These are phyloP conservation scores for Eulacestoma nigropectus DNA, from an alignment of 2,113 vertebrate genomes.

Conservation along the genomic window DNA sequence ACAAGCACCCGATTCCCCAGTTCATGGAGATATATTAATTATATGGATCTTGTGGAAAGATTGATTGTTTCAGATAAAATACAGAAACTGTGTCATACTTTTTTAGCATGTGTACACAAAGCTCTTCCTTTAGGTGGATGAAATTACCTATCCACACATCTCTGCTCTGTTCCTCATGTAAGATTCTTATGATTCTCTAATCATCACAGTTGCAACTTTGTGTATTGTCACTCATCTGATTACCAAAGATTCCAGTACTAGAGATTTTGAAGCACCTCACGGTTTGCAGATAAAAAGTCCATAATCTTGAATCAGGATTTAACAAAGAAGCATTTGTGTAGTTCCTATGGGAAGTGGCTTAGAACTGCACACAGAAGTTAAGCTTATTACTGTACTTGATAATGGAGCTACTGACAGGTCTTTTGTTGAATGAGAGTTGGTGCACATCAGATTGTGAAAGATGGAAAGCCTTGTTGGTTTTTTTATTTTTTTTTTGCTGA, in stretches of 20 bases:
- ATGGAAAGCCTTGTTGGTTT: not conserved
- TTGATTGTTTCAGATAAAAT: not conserved
- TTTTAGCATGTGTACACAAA: not conserved
- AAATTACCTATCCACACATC: not conserved
- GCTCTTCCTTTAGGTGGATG: not conserved
- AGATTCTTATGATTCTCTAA: not conserved
- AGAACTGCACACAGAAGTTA: constrained; percentile 22
- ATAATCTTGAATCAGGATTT: constrained; percentile 9
- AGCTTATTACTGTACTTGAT: constrained; percentile 46
- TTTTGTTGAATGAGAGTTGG: constrained; percentile 9
- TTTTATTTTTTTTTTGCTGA: not conserved
- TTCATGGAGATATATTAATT: not conserved
- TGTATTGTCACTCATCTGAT: not conserved
- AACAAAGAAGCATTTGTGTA: constrained; percentile 15
- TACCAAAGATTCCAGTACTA: not conserved
- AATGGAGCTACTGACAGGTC: constrained; percentile 28
- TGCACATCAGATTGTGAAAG: constrained; percentile 9
- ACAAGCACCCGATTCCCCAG: not conserved
- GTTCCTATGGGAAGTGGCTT: constrained; percentile 39
- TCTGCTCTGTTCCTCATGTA: not conserved
- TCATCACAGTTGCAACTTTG: not conserved
- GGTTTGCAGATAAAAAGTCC: not conserved
- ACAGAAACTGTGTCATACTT: not conserved
- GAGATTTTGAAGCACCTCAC: not conserved
- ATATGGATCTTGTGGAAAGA: not conserved